Evolutionary conservation across 1,140 invertebrate genomes (phyloP).

Genomic region (Drepana arcuata): DNA sequence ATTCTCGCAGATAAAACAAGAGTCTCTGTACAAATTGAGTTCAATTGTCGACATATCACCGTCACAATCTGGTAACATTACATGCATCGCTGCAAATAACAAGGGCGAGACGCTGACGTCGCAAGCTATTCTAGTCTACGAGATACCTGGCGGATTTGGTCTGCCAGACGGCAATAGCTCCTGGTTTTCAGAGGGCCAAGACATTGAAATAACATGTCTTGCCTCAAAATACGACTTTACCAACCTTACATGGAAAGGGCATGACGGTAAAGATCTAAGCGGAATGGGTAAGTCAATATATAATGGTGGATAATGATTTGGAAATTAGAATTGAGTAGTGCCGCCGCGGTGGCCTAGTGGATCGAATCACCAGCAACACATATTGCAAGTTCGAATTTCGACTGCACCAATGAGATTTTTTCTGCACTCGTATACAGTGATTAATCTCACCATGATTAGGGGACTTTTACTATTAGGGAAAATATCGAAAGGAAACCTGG

Average conservation of each 20-base stretch:
- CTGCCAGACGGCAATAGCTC: conserved; percentile 7
- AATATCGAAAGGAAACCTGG: no score
- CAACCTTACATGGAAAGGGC: conserved; percentile 35
- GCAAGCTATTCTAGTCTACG: conserved; percentile 32
- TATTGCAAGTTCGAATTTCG: no score
- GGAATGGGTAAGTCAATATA: conserved; percentile 25
- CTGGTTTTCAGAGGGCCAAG: conserved; percentile 40
- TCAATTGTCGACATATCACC: conserved; percentile 24
- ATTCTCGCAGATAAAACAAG: no score
- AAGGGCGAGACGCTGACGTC: neutral
- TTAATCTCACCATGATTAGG: no score
- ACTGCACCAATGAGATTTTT: no score
- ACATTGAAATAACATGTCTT: conserved; percentile 32
- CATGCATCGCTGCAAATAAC: conserved; percentile 30
- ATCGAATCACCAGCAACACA: no score
- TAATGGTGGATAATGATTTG: no score
- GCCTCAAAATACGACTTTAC: conserved; percentile 41
- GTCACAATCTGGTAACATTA: conserved; percentile 30
- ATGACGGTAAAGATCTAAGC: conserved; percentile 11
- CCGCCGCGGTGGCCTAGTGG: no score
- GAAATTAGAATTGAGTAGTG: no score
- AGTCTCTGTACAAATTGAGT: conserved; percentile 22
- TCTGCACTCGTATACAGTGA: no score
- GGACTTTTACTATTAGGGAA: no score
- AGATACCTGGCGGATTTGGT: conserved; percentile 42